Base-by-base conservation (phyloP, 2,888 invertebrate species). In the Xestia ashworthii region DNA sequence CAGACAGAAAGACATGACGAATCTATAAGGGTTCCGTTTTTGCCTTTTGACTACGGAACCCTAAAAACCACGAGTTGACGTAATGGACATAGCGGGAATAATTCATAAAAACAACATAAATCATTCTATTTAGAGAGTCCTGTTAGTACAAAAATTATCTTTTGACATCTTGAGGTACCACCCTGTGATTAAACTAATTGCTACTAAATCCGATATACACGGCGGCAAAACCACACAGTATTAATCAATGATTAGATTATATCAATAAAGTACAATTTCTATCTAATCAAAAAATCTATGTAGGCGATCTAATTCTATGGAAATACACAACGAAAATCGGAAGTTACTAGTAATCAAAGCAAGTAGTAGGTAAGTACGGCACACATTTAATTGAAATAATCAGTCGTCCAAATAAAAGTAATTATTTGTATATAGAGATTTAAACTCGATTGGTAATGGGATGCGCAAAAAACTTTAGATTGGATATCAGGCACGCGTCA, bases 381-480 rank as follows among this genome's bases (percentile, higher is more conserved):
- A 69, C 44, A 38, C 4, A 1, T 73, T 64, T 66, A 87, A 78
- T 76, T 77, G 76, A 76, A 85, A 62, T 76, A 71, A 70, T 71
- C 67, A 86, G 50, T 74, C 62, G 46, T 74, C 46, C 64, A 60
- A 78, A 73, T 75, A 75, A 62, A 81, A 74, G 58, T 71, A 76
- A 85, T 85, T 67, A 85, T 73, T 78, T 65, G 19, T 58, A 25
- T 64, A 70, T 67, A 72, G 55, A 69, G 53, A 44, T 69, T 62
- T n/a, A 14, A 25, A n/a, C 19, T 50, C 11, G 50, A 50, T 41
- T 65, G 16, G 46, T 44, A 71, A 50, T 65, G 11, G 1, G 12
- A 68, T 50, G 41, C 25, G 19, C 38, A 82, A 77, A 82, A 83
- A 85, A 67, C 12, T n/a, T 68, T 60, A 64, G 32, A 82, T 85